Conservation (phyloP, 2,113 vertebrate species). For the Fregetta grallaria region DNA sequence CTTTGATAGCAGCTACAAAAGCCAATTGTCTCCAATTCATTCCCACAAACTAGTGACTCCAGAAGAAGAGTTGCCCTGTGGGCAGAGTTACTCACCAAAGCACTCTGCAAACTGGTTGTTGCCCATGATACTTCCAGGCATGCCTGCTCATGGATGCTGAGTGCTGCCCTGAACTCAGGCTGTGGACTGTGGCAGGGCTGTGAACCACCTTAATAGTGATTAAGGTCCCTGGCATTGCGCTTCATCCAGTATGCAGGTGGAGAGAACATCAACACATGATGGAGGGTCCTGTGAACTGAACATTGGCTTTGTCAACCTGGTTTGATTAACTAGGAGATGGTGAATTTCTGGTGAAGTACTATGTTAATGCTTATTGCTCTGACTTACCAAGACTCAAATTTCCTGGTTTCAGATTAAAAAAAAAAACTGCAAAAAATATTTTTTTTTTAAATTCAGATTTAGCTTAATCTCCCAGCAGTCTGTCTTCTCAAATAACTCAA, state of each 20-base stretch:
- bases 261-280: neutral
- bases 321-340: neutral
- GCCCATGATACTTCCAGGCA: neutral
- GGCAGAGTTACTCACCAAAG: neutral
- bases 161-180: neutral
- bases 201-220: too few relatives aligned
- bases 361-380: neutral
- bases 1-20: neutral
- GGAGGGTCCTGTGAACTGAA: neutral
- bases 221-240: neutral
- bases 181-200: neutral
- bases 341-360: neutral
- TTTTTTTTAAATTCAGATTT: neutral
- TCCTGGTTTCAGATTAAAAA: neutral
- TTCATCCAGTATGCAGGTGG: neutral
- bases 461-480: neutral
- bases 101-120: neutral
- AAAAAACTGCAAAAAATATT: neutral
- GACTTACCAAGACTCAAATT: neutral
- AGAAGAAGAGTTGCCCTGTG: neutral
- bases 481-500: neutral
- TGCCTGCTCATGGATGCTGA: neutral
- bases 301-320: neutral
- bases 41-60: neutral
- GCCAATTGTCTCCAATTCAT: neutral